Conservation (phyloP, 2,888 invertebrate species). For the Zygogramma bicolorata region DNA sequence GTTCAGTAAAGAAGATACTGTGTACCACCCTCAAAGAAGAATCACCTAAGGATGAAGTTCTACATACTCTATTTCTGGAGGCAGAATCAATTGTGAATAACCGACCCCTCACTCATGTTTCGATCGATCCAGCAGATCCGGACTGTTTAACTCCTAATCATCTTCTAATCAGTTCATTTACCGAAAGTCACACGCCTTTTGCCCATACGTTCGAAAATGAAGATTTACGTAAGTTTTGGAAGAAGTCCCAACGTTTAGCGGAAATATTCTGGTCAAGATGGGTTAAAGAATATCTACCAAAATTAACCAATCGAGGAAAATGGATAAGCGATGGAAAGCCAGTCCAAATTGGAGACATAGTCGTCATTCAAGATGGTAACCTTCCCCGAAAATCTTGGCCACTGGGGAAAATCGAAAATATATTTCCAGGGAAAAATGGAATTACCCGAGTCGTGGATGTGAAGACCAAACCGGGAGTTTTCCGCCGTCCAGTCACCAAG, state of each 20-base stretch:
- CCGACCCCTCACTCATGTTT: no score
- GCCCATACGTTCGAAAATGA: no score
- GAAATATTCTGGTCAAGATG: no score
- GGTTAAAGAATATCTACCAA: no score
- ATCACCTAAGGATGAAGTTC: background rate
- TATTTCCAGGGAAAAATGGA: background rate
- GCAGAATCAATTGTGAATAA: no score
- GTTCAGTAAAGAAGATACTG: slow-evolving; percentile 22
- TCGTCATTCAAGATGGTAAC: background rate
- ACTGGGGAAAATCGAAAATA: background rate
- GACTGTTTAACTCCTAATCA: no score
- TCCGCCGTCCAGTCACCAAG: slow-evolving; percentile 5
- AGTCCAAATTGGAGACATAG: background rate
- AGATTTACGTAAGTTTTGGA: no score
- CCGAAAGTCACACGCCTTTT: no score
- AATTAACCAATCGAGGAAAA: no score
- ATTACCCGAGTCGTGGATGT: slow-evolving; percentile 13
- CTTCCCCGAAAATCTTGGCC: background rate
- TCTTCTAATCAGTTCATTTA: no score
- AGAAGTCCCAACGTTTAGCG: no score
- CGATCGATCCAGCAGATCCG: no score
- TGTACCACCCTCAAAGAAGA: background rate
- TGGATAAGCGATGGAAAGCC: background rate
- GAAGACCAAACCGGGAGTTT: slow-evolving; percentile 8
- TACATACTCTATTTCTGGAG: slow-evolving; percentile 5